Base-by-base conservation (phyloP, 2,113 vertebrate species). In the Eulemur macaco region DNA sequence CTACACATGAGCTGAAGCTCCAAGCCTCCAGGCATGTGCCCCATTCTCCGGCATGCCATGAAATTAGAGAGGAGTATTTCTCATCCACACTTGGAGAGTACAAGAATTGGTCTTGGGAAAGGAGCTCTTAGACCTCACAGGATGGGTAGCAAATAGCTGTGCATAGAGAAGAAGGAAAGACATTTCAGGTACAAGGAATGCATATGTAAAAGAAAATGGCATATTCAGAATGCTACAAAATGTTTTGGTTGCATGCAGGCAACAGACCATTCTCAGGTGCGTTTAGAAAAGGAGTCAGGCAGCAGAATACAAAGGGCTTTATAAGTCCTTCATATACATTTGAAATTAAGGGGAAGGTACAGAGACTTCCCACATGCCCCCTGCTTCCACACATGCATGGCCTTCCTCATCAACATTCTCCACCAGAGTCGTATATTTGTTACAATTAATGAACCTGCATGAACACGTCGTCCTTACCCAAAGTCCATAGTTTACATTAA, bases 371-470 rank as follows among this genome's bases (percentile, higher is more conserved):
- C 15, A 1, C 7, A 6, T 50, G 29, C 8, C 0, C 1, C 9
- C 29, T 86, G 17, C 5, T 89, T 18, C 7, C 6, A 69, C 21
- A n/a, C 6, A 39, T 14, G 25, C 29, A 63, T 34, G 31, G 31
- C 5, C 18, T 39, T 4, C 23, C 4, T 11, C n/a, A 25, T 39
- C 31, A 81, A 6, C 2, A 42, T 18, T 6, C 20, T 3, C 8
- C 9, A 45, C 4, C 9, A 37, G 0, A 27, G 1, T 45, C 18
- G 31, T 47, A 29, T 0, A 21, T 76, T 15, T 45, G 2, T 47
- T 76, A 21, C 31, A 42, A 25, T 5, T n/a, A 39, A 21, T 52
- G 47, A 45, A 56, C n/a, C 66, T 54, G 15, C 34, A 71, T 8
- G 47, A 54, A 27, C 34, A 31, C 7, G 5, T 63, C 5, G 5